Percentiles rank a stretch among this genome's conserved stretches.
Evolutionary conservation across 2,888 invertebrate genomes (phyloP).

Genomic region (Dicyrtomina minuta): DNA sequence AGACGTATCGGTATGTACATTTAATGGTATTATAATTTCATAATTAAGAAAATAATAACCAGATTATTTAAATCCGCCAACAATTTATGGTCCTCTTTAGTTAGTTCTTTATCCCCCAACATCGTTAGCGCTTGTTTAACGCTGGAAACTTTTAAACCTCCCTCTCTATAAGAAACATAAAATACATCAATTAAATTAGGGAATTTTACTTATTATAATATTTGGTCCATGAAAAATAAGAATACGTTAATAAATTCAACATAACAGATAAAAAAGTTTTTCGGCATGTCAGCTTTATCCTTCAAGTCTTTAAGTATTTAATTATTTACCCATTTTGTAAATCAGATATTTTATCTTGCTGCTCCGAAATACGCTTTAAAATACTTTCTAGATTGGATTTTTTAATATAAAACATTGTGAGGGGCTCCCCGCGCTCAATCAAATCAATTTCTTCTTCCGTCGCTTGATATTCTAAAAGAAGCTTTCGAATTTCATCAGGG

Average conservation of each 20-base stretch:
- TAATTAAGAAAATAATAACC: slow-evolving; percentile 37
- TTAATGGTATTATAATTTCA: not conserved
- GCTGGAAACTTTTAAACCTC: not conserved
- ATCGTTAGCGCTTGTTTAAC: too few relatives aligned
- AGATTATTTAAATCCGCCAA: slow-evolving; percentile 47
- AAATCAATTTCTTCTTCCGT: slow-evolving; percentile 45
- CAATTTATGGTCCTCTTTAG: slow-evolving; percentile 48
- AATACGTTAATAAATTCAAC: too few relatives aligned
- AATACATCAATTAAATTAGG: too few relatives aligned
- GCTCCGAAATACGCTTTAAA: slow-evolving; percentile 37
- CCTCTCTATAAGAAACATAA: not conserved
- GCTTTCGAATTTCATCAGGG: slow-evolving; percentile 13
- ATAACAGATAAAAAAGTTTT: too few relatives aligned
- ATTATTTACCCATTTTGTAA: slow-evolving; percentile 25
- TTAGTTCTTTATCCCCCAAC: slow-evolving; percentile 40
- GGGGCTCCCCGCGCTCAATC: slow-evolving; percentile 48
- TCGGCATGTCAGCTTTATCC: too few relatives aligned
- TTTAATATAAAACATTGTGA: slow-evolving; percentile 51
- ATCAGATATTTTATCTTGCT: slow-evolving; percentile 30
- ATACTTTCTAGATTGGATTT: slow-evolving; percentile 47
- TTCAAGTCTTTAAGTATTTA: too few relatives aligned
- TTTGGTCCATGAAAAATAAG: too few relatives aligned
- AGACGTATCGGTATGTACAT: too few relatives aligned
- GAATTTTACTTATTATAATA: too few relatives aligned
- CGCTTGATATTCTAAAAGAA: slow-evolving; percentile 43